A percentile compares a stretch with the other conserved stretches of the same genome.
Evolutionary conservation across 92 coral and sea anemone genomes (phyloP).

Genomic region (Heliopora coerulea): DNA sequence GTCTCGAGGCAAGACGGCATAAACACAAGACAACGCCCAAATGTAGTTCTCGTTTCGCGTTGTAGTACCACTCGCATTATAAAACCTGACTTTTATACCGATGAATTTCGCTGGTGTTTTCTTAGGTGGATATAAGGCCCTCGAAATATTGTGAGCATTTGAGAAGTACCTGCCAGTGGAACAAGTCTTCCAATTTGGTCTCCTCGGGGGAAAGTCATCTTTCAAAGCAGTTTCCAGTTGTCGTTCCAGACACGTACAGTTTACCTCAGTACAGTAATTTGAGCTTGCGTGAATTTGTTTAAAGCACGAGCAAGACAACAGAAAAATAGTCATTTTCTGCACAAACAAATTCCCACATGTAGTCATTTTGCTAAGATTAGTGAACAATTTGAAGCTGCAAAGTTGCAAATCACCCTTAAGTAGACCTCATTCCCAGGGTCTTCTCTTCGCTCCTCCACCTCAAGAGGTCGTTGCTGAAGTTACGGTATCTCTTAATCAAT

Average conservation of each 20-base stretch:
- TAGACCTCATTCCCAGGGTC: too few relatives aligned
- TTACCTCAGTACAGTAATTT: not conserved
- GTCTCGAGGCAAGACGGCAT: conserved; percentile 45
- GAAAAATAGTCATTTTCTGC: too few relatives aligned
- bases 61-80: not conserved
- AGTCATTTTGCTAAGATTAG: too few relatives aligned
- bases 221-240: not conserved
- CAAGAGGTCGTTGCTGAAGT: too few relatives aligned
- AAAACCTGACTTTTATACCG: not conserved
- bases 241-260: not conserved
- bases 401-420: too few relatives aligned
- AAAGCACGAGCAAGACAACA: too few relatives aligned
- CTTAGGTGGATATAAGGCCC: not conserved
- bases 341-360: too few relatives aligned
- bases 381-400: too few relatives aligned
- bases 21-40: conserved; percentile 49
- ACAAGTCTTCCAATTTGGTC: not conserved
- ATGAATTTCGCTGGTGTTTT: not conserved
- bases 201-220: not conserved
- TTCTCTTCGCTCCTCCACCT: too few relatives aligned
- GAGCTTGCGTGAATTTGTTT: too few relatives aligned
- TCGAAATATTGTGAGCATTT: not conserved
- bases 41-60: conserved; percentile 8
- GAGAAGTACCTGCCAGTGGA: not conserved
- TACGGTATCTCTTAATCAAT: too few relatives aligned